phyloP scores from a whole-genome alignment of 2,797 vertebrate species.

The Coregonus suidteri region DNA sequence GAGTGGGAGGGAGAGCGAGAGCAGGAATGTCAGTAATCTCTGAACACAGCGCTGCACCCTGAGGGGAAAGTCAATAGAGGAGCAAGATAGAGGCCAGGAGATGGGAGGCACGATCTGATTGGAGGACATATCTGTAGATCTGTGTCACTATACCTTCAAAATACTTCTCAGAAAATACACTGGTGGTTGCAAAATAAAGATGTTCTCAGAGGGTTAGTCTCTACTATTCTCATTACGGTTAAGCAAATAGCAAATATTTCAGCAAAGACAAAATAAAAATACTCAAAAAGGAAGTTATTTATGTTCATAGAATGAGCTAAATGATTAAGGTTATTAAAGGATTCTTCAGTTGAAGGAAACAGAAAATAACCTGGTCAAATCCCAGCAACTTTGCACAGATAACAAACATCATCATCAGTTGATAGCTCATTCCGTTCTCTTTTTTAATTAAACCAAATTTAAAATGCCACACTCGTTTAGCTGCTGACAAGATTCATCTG shows the following conservation, averaged over 20 bases:
- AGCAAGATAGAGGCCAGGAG: slow-evolving; percentile 72
- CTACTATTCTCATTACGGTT: neutral
- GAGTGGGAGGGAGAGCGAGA: slow-evolving; percentile 31
- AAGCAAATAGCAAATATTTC: neutral
- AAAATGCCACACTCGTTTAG: slow-evolving; percentile 98
- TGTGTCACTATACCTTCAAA: slow-evolving; percentile 64
- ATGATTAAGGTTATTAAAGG: neutral
- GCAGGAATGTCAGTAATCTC: slow-evolving; percentile 71
- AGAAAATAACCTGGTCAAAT: slow-evolving; percentile 20
- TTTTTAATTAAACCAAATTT: slow-evolving; percentile 92
- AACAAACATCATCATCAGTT: slow-evolving; percentile 44
- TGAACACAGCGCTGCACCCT: slow-evolving; percentile 68
- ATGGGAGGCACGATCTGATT: slow-evolving; percentile 70
- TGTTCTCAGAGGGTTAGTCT: neutral
- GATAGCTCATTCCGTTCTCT: slow-evolving; percentile 73
- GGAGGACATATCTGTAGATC: slow-evolving; percentile 69
- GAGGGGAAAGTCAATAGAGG: slow-evolving; percentile 73
- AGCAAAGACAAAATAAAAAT: neutral
- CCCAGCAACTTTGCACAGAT: slow-evolving; percentile 44
- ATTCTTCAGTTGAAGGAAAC: neutral
- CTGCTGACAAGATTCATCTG: slow-evolving; percentile 99
- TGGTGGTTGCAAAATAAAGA: neutral
- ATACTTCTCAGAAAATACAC: slow-evolving; percentile 53
- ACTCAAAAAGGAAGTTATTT: neutral
- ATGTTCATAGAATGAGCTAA: too few relatives aligned